Evolutionary conservation across 2,888 invertebrate genomes (phyloP).

Genomic region (Tetrapedia diversipes): DNA sequence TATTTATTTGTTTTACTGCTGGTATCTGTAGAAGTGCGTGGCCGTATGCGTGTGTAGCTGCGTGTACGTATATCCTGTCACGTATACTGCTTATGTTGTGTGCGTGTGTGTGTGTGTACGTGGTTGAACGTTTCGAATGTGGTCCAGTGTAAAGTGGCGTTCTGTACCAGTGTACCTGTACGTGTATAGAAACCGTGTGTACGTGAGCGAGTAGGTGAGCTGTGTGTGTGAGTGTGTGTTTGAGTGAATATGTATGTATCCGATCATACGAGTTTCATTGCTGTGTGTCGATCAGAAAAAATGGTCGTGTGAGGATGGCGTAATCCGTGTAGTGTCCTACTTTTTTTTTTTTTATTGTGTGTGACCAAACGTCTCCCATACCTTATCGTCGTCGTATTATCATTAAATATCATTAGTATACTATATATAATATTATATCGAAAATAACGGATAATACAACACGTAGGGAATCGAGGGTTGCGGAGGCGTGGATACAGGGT

Average conservation of each 20-base stretch:
- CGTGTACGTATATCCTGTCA: constrained; percentile 59
- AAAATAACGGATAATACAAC: constrained; percentile 83
- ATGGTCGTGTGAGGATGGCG: constrained; percentile 73
- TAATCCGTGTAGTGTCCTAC: constrained; percentile 72
- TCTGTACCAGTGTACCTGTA: neutral
- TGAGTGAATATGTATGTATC: constrained; percentile 34
- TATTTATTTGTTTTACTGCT: no score
- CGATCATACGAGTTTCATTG: constrained; percentile 54
- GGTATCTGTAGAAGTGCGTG: constrained; percentile 73
- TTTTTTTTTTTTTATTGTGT: constrained; percentile 58
- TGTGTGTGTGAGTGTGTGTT: constrained; percentile 24
- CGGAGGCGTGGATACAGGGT: constrained; percentile 58
- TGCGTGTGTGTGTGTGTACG: constrained; percentile 9
- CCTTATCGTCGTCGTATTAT: constrained; percentile 83
- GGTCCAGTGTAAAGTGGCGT: no score
- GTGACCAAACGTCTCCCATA: constrained; percentile 82
- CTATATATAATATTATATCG: constrained; percentile 83
- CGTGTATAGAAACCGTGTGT: neutral
- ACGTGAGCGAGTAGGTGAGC: neutral
- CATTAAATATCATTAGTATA: constrained; percentile 82
- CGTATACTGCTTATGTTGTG: constrained; percentile 40
- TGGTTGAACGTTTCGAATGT: no score
- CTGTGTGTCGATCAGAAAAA: constrained; percentile 64
- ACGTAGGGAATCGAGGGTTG: constrained; percentile 80
- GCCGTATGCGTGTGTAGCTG: constrained; percentile 62